A percentile compares a stretch with the other conserved stretches of the same genome.
Conservation (phyloP, 2,888 invertebrate species). For the Crematogaster levior region DNA sequence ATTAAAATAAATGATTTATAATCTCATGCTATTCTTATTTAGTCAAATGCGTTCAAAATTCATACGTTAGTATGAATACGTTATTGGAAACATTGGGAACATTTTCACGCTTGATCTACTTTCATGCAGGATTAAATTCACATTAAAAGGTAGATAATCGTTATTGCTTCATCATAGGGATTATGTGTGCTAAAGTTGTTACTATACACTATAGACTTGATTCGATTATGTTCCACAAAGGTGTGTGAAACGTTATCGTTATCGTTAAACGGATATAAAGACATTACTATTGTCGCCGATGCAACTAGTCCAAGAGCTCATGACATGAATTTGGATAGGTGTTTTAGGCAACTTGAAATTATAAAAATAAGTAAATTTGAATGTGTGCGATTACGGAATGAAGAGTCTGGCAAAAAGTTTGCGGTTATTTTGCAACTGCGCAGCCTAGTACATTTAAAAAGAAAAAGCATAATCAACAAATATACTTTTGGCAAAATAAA, state of each 20-base stretch:
- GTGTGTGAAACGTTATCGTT: not conserved
- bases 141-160: not conserved
- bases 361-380: no score
- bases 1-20: not conserved
- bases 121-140: not conserved
- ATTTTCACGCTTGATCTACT: not conserved
- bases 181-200: not conserved
- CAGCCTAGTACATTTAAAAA: no score
- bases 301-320: no score
- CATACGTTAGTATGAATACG: not conserved
- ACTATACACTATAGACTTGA: conserved; percentile 12
- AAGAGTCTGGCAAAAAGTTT: no score
- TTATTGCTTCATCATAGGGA: not conserved
- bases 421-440: no score
- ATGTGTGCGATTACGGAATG: no score
- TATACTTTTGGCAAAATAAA: no score
- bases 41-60: not conserved
- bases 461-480: no score
- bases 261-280: no score
- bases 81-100: not conserved
- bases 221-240: not conserved
- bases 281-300: not conserved
- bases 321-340: no score
- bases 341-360: no score
- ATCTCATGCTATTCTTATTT: not conserved